Percentiles rank a stretch among this genome's conserved stretches.
phyloP scores from a whole-genome alignment of 1,140 invertebrate species.

The Aphis gossypii region DNA sequence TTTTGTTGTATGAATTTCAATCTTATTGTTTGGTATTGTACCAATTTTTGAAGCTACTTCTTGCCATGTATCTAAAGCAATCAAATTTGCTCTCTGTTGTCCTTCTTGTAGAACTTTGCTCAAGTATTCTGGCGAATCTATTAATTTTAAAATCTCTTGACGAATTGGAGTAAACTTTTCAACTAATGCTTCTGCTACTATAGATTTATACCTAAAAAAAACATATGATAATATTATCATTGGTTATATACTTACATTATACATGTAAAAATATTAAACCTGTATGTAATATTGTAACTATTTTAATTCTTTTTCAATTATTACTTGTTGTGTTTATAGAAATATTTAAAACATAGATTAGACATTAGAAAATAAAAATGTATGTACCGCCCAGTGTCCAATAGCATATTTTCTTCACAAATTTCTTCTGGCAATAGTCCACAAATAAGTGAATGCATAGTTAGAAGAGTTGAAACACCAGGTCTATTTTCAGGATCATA shows the following conservation, averaged over 20 bases:
- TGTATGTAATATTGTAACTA: too few species aligned
- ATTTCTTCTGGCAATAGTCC: conserved; percentile 76
- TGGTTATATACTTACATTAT: not conserved
- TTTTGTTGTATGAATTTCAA: not conserved
- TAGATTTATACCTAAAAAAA: conserved; percentile 74
- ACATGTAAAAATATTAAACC: not conserved
- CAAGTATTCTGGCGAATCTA: conserved; percentile 73
- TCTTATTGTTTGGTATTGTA: not conserved
- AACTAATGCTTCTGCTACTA: conserved; percentile 77
- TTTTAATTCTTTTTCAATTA: too few species aligned
- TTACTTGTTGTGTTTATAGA: too few species aligned
- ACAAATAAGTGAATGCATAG: conserved; percentile 80
- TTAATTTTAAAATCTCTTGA: conserved; percentile 68
- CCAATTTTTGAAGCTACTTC: conserved; percentile 76
- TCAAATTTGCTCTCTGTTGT: conserved; percentile 71
- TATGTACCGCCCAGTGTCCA: conserved; percentile 77
- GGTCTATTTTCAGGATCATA: conserved; percentile 81
- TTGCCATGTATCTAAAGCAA: conserved; percentile 74
- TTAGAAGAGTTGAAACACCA: conserved; percentile 88
- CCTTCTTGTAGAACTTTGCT: conserved; percentile 74
- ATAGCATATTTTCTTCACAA: conserved; percentile 70
- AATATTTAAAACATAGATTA: too few species aligned
- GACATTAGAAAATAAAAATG: not conserved
- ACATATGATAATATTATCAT: not conserved
- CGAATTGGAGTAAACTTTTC: conserved; percentile 79